phyloP scores from a whole-genome alignment of 2,113 vertebrate genomes.

The Pteronura brasiliensis region DNA sequence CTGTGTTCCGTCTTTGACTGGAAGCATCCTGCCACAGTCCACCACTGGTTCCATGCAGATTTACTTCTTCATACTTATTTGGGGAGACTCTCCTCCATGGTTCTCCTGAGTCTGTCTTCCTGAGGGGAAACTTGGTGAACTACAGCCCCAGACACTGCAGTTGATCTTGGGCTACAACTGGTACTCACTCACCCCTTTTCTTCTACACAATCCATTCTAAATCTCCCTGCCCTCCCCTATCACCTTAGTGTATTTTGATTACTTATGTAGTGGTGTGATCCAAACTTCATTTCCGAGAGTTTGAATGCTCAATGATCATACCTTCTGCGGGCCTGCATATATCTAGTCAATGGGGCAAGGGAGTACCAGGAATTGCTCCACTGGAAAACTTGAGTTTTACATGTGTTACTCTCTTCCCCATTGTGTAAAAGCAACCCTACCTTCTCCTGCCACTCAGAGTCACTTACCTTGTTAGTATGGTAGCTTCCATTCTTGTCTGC shows the following conservation, averaged over 20 bases:
- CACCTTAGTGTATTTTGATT: background rate
- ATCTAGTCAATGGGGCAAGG: background rate
- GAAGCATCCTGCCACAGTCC: no score
- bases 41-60: background rate
- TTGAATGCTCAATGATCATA: background rate
- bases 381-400: background rate
- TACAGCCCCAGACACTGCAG: background rate
- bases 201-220: background rate
- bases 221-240: background rate
- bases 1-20: background rate
- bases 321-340: background rate
- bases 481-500: background rate
- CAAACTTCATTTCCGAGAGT: background rate
- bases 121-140: background rate
- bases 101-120: background rate
- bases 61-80: background rate
- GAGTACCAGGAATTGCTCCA: background rate
- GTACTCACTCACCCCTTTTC: background rate
- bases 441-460: background rate
- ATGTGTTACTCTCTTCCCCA: background rate
- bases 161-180: background rate
- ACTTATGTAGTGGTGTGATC: background rate
- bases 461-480: background rate
- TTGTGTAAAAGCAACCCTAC: background rate
- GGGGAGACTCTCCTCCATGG: background rate